These are phyloP conservation scores for Lepidurus couesii DNA, from an alignment of 1,140 invertebrate species.

Conservation along the genomic window DNA sequence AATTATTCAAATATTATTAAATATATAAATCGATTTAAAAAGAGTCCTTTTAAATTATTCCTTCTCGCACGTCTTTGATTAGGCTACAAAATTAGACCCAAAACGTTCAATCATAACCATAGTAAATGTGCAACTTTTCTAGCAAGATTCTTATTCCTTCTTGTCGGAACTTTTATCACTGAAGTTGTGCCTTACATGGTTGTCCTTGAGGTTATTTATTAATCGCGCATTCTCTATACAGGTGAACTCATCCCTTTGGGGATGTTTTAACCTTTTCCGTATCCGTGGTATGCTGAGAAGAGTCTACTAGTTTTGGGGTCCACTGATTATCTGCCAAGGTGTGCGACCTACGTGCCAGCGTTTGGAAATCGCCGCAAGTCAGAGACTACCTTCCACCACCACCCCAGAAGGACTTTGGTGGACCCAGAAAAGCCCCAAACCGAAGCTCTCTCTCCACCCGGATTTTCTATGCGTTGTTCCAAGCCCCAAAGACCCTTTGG, in stretches of 20 bases:
- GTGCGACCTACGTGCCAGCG: slow-evolving; percentile 14
- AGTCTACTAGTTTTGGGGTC: background rate
- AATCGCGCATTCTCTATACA: background rate
- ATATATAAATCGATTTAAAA: no score
- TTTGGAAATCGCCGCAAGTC: slow-evolving; percentile 11
- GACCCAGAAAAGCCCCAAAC: background rate
- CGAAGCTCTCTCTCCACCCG: background rate
- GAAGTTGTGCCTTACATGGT: background rate
- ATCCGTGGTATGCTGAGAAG: background rate
- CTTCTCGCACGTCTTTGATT: no score
- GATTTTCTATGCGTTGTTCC: background rate
- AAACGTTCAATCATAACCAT: no score
- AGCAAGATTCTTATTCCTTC: no score
- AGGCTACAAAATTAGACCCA: no score
- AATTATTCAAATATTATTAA: no score
- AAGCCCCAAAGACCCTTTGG: background rate
- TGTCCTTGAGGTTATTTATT: slow-evolving; percentile 1
- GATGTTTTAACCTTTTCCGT: slow-evolving; percentile 2
- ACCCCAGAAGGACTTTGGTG: background rate
- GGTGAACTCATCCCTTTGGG: slow-evolving; percentile 1
- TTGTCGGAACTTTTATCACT: no score
- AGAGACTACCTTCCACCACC: slow-evolving; percentile 2
- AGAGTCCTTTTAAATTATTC: no score
- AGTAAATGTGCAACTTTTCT: no score
- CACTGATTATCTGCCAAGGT: background rate